These are phyloP conservation scores for Pseudomugil tenellus DNA, from an alignment of 2,797 vertebrate genomes.

Conservation along the genomic window DNA sequence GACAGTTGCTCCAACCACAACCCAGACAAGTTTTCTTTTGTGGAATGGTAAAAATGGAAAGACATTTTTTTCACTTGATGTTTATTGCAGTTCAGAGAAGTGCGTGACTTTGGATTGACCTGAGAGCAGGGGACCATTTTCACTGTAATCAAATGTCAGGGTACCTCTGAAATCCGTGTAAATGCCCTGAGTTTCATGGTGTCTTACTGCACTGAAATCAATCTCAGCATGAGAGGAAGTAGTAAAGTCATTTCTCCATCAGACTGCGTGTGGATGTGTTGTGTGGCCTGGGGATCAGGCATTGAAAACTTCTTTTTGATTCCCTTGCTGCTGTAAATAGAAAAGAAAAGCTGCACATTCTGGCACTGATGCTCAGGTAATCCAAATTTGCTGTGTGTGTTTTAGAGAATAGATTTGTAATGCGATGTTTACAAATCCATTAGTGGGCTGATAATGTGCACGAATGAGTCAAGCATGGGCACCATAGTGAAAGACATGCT, in stretches of 20 bases:
- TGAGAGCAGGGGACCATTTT: constrained; percentile 35
- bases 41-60: constrained; percentile 55
- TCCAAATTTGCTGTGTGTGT: constrained; percentile 29
- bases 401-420: constrained; percentile 36
- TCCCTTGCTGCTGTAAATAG: constrained; percentile 43
- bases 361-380: constrained; percentile 36
- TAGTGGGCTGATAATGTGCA: constrained; percentile 37
- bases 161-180: constrained; percentile 33
- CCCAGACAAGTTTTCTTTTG: constrained; percentile 60
- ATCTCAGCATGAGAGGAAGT: constrained; percentile 27
- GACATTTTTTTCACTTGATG: constrained; percentile 47
- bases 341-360: constrained; percentile 12
- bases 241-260: constrained; percentile 39
- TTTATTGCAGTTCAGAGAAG: constrained; percentile 49
- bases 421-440: constrained; percentile 63
- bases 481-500: constrained; percentile 48
- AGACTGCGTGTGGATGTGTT: constrained; percentile 42
- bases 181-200: constrained; percentile 48
- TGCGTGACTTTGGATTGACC: constrained; percentile 56
- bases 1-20: constrained; percentile 60
- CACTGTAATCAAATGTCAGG: constrained; percentile 42
- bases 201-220: constrained; percentile 42
- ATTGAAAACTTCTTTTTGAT: constrained; percentile 36
- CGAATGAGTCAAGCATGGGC: constrained; percentile 40
- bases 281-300: constrained; percentile 31